Conservation (phyloP, 2,113 vertebrate species). For the Lasiurus cinereus region DNA sequence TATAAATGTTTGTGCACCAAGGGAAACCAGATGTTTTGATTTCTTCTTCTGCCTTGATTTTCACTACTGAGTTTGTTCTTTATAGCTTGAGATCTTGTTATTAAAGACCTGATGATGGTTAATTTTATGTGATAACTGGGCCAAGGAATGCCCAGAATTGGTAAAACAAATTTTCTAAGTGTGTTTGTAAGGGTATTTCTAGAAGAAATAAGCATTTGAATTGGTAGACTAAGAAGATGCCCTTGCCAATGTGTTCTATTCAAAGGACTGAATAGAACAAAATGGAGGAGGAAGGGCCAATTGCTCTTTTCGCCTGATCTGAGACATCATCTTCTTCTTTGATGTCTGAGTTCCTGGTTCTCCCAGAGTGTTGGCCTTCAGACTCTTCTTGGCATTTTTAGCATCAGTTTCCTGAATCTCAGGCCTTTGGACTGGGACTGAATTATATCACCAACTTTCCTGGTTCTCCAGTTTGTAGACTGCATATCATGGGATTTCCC, state of each 20-base stretch:
- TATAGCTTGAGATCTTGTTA: not conserved
- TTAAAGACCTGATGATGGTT: not conserved
- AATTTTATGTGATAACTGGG: not conserved
- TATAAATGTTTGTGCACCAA: not conserved
- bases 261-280: not conserved
- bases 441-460: not conserved
- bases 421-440: not conserved
- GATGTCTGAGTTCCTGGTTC: not conserved
- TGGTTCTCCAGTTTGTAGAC: not conserved
- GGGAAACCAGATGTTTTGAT: not conserved
- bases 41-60: slow-evolving; percentile 43
- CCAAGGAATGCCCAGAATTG: not conserved
- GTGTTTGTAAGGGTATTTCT: not conserved
- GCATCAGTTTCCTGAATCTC: not conserved
- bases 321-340: not conserved
- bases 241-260: not conserved
- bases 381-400: not conserved
- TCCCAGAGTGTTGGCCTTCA: not conserved
- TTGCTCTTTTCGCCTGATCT: not conserved
- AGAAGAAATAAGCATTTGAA: not conserved
- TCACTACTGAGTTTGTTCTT: not conserved
- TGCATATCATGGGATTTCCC: not conserved
- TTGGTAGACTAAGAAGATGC: not conserved
- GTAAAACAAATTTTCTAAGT: not conserved
- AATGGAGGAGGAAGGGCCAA: not conserved